Conservation (phyloP, 2,113 vertebrate genomes). For the Daubentonia madagascariensis region DNA sequence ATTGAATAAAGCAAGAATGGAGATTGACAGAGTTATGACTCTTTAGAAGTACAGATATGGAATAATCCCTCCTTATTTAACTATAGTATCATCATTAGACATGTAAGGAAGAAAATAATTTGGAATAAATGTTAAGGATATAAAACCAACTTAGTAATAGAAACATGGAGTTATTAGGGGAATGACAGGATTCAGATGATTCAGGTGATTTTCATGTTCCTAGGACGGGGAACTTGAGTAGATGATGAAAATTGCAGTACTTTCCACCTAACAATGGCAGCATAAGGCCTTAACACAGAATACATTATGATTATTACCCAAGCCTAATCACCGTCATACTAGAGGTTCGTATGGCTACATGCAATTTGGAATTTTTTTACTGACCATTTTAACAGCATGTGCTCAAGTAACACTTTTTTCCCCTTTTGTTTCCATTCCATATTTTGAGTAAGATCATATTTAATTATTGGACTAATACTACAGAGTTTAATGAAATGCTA, state of each 20-base stretch:
- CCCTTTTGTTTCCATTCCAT: rapidly evolving
- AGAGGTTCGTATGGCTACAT: neutral
- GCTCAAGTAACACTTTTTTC: neutral
- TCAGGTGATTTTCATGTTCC: neutral
- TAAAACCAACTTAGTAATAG: neutral
- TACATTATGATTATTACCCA: neutral
- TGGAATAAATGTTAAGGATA: neutral
- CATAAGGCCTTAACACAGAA: rapidly evolving
- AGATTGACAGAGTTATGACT: neutral
- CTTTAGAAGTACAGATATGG: neutral
- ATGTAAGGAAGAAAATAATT: neutral
- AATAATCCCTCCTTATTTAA: neutral
- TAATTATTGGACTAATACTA: neutral
- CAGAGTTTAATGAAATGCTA: neutral
- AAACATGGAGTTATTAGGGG: neutral
- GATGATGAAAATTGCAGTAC: neutral
- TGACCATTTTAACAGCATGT: neutral
- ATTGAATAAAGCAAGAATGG: neutral
- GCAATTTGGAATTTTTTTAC: neutral
- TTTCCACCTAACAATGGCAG: neutral
- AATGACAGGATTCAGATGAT: neutral
- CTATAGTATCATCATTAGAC: neutral
- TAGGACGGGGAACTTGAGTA: neutral
- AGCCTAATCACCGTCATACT: neutral
- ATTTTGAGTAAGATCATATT: neutral